Base-by-base conservation (phyloP, 2,888 invertebrate genomes). In the Sarcophaga carnaria region DNA sequence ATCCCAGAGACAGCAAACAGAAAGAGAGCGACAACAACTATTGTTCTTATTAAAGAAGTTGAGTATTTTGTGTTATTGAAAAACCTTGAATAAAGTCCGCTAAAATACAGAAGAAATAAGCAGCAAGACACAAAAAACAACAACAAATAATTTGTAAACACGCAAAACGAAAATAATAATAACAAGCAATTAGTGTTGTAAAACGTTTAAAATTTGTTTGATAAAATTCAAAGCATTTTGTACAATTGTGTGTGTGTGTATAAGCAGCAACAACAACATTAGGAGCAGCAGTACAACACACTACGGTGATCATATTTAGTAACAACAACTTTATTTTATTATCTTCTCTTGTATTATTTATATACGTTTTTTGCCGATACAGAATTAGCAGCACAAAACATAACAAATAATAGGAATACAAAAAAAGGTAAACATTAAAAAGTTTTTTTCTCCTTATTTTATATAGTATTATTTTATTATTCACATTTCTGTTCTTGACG, bases 321-420 rank as follows among this genome's bases (percentile, higher is more conserved):
- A 88, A 77, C 66, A 64, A 72, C 66, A 81, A 85, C 12, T 17
- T 17, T 54, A 54, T 54, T 54, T 85, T 74, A 70, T 63, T 85
- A 77, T 63, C 71, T 80, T 74, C 20, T 47, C 54, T 83, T 54
- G 72, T 86, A 59, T 60, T 78, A 60, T 71, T 75, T 66, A 49
- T 69, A 62, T 69, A 66, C 71, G 22, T 71, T 70, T 74, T 80
- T 84, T 84, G 87, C 78, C 78, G 83, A 84, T 66, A 66, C 66
- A 75, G 79, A 87, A 84, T 84, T 87, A 83, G 86, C 83, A 83
- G 78, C 83, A 81, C 76, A 87, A 85, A 83, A 85, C 82, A 79
- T 78, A 86, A 78, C 69, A 78, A 78, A 67, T 72, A 77, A 77
- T 79, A 81, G 78, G 69, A 85, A 85, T 80, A 77, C 75, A 80